These are phyloP conservation scores for Cynopterus sphinx DNA, from an alignment of 2,797 vertebrate genomes.

Conservation along the genomic window DNA sequence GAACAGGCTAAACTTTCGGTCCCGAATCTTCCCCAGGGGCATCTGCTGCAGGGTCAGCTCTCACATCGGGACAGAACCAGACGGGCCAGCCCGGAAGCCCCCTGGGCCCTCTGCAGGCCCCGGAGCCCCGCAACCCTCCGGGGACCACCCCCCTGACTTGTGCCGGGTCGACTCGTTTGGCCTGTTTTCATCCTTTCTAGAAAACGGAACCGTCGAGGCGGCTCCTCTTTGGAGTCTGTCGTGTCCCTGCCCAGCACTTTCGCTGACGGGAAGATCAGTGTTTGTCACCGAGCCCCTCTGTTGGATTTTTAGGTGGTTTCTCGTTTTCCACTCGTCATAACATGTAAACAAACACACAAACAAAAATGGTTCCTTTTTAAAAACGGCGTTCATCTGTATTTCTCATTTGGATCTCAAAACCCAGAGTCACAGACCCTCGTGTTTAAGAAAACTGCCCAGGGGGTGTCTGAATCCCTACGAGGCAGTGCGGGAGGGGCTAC, in stretches of 20 bases:
- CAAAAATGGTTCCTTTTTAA: not conserved
- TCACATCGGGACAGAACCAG: not conserved
- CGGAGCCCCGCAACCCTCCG: rapidly evolving
- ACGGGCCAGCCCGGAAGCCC: not conserved
- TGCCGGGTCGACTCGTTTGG: not conserved
- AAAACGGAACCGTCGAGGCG: not conserved
- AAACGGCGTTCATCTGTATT: not conserved
- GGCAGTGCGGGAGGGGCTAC: not conserved
- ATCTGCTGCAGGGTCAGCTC: too few relatives aligned
- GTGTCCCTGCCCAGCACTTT: not conserved
- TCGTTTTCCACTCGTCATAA: not conserved
- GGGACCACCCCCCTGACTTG: not conserved
- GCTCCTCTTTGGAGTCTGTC: not conserved
- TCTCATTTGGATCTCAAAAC: not conserved
- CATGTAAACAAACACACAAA: not conserved
- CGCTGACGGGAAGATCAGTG: not conserved
- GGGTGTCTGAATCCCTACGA: rapidly evolving
- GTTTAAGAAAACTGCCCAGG: not conserved
- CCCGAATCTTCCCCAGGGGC: not conserved
- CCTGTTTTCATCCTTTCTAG: not conserved
- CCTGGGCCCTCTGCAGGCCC: not conserved
- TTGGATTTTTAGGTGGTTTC: not conserved
- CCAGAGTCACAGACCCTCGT: not conserved
- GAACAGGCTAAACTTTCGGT: not conserved
- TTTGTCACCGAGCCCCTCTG: not conserved